Conservation (phyloP, 2,888 invertebrate species). For the Dolichopus griseipennis region DNA sequence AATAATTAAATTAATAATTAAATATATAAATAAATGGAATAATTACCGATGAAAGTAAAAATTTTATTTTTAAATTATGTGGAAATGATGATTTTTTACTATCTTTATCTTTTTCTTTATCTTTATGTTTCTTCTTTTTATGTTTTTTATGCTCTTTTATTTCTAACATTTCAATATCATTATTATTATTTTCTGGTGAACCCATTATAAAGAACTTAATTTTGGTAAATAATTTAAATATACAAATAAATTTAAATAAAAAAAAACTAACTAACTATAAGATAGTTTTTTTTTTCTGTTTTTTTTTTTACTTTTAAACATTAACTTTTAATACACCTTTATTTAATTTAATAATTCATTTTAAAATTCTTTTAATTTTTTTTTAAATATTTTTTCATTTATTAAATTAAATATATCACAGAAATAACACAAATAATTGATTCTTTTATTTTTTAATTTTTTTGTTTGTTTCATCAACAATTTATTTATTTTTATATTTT, state of each 20-base stretch:
- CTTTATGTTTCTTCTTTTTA: constrained; percentile 43
- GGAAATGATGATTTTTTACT: constrained; percentile 32
- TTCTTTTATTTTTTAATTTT: too few relatives aligned
- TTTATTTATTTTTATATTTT: background rate
- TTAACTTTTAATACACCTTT: too few relatives aligned
- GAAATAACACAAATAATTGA: too few relatives aligned
- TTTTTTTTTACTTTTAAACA: too few relatives aligned
- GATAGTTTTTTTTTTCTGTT: too few relatives aligned
- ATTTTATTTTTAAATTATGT: constrained; percentile 43
- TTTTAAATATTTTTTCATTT: too few relatives aligned
- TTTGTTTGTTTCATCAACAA: too few relatives aligned
- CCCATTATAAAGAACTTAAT: constrained; percentile 8
- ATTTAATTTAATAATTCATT: too few relatives aligned
- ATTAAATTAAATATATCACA: too few relatives aligned
- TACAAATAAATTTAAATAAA: background rate
- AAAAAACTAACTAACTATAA: too few relatives aligned
- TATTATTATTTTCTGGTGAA: constrained; percentile 8
- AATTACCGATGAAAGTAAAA: constrained; percentile 40
- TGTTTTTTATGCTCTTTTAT: constrained; percentile 39
- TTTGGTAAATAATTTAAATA: background rate
- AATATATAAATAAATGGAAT: background rate
- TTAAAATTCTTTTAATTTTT: too few relatives aligned
- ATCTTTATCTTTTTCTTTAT: constrained; percentile 27
- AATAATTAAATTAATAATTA: background rate
- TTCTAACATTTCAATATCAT: constrained; percentile 28